Evolutionary conservation across 2,888 invertebrate genomes (phyloP), one percentile per base, ranked within the genome.

Genomic region (Schrankia costaestrigalis): DNA sequence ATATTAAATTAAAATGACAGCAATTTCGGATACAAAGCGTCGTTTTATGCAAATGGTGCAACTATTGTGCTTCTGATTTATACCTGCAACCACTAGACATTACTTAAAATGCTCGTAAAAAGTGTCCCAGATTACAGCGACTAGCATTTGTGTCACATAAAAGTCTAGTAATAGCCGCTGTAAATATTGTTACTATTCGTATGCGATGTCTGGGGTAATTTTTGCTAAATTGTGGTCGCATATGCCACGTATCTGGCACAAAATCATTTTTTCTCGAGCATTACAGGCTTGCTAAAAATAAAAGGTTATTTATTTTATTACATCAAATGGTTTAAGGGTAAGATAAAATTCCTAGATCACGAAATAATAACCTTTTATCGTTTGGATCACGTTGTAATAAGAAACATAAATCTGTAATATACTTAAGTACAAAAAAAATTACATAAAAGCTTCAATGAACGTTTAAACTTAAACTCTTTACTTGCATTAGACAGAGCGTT

Each of bases 51-150:
- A 78, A 77, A 78, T 74, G 44, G 44, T 56, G 55, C 61, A 66
- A 65, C 68, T 72, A 74, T 77, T 70, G 63, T 65, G 46, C 38
- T 32, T 13, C 38, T 75, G 72, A 76, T 75, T 72, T 72, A 77
- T 70, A 57, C 53, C 44, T 51, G 50, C 48, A 53, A 28, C 60
- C 56, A 50, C 57, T 63, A 65, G 58, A 66, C 67, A 64, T 71
- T 67, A 72, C 62, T 75, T 72, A 71, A 74, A 73, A 64, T 51
- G 66, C 58, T 65, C 72, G 63, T 75, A 76, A 77, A 77, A 75
- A 75, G 41, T 56, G 59, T 59, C 47, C 56, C 65, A 72, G 74
- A 75, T 72, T 73, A 76, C 66, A 59, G 53, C 47, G 52, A 62
- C 65, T 56, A 62, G 56, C 67, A 64, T 68, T 67, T 66, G 57